A percentile compares a stretch with the other conserved stretches of the same genome.
Evolutionary conservation across 2,113 vertebrate species (phyloP).

Genomic region (Planiliza haematocheilus): DNA sequence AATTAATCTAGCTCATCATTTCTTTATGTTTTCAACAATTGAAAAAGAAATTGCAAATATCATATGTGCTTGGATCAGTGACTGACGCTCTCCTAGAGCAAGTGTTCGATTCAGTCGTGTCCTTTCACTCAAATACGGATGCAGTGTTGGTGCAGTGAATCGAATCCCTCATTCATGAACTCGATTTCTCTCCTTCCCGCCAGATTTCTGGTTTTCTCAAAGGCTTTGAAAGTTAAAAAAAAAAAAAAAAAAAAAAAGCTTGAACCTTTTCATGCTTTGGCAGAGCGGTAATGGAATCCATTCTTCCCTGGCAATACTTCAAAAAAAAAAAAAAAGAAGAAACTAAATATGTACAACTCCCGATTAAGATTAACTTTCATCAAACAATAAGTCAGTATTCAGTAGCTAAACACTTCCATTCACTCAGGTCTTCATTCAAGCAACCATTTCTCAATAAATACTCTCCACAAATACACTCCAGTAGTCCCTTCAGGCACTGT

Average conservation of each 20-base stretch:
- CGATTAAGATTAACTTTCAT: constrained; percentile 56
- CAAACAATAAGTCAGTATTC: constrained; percentile 56
- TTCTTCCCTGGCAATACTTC: constrained; percentile 51
- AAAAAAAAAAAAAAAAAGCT: constrained; percentile 19
- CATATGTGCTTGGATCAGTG: constrained; percentile 7
- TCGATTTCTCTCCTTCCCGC: constrained; percentile 18
- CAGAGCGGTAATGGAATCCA: constrained; percentile 54
- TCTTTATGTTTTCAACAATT: background rate
- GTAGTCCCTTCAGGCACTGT: constrained; percentile 9
- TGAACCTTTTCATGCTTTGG: constrained; percentile 51
- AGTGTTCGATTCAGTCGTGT: constrained; percentile 16
- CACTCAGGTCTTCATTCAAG: constrained; percentile 35
- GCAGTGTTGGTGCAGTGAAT: constrained; percentile 18
- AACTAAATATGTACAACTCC: constrained; percentile 33
- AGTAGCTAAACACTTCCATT: constrained; percentile 45
- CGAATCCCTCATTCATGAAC: constrained; percentile 44
- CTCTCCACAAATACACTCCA: constrained; percentile 36
- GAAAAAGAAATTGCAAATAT: background rate
- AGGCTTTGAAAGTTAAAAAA: constrained; percentile 6
- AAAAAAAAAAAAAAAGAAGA: constrained; percentile 26
- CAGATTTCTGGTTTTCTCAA: constrained; percentile 25
- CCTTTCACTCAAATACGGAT: constrained; percentile 18
- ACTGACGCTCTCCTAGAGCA: background rate
- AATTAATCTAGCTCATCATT: background rate
- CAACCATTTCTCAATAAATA: constrained; percentile 48